Evolutionary conservation across 2,797 vertebrate genomes (phyloP).

Genomic region (Emydoidea blandingii): DNA sequence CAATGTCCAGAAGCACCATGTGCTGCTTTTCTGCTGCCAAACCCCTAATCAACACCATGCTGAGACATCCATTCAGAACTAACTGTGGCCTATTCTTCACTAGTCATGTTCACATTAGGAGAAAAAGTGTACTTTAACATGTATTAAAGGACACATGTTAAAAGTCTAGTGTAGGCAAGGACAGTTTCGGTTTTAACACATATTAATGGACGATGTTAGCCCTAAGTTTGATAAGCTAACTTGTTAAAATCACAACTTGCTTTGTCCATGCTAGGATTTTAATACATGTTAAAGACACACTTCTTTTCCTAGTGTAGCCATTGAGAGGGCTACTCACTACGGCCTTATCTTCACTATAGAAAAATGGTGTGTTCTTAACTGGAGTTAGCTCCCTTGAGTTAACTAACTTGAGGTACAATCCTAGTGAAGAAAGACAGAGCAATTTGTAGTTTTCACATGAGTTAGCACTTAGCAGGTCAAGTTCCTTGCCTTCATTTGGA

Average conservation of each 20-base stretch:
- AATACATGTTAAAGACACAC: background rate
- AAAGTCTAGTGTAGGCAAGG: background rate
- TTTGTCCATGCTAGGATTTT: background rate
- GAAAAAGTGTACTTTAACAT: background rate
- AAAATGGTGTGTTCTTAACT: background rate
- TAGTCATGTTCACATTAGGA: background rate
- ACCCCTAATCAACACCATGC: background rate
- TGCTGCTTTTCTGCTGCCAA: background rate
- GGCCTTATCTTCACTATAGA: background rate
- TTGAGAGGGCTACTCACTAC: background rate
- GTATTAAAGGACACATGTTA: background rate
- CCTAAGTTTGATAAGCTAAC: background rate
- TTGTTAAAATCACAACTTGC: background rate
- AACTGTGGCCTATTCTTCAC: background rate
- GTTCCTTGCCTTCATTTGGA: background rate
- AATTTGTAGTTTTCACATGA: background rate
- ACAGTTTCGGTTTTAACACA: background rate
- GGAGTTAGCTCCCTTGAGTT: background rate
- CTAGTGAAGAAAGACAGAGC: background rate
- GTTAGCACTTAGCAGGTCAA: background rate
- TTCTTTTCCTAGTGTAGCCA: background rate
- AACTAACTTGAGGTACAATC: background rate
- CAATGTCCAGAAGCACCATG: background rate
- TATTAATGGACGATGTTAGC: background rate
- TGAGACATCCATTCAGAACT: background rate